A percentile compares a stretch with the other conserved stretches of the same genome.
Conservation (phyloP, 2,888 invertebrate genomes). For the Orthosia incerta region DNA sequence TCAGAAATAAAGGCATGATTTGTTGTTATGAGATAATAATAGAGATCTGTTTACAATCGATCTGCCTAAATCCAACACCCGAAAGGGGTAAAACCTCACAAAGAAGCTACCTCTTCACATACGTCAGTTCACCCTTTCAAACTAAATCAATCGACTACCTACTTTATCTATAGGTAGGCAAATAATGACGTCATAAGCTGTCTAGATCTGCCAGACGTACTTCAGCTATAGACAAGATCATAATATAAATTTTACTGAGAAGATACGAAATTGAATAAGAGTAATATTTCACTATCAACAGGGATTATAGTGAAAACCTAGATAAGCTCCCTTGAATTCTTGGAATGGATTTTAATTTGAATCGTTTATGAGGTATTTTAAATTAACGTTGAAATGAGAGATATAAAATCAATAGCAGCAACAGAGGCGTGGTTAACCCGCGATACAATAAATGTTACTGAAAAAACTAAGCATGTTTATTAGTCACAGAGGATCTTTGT, state of each 20-base stretch:
- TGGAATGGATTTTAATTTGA: neutral
- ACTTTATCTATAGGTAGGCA: conserved; percentile 20
- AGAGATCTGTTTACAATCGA: conserved; percentile 14
- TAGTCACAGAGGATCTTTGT: too few species aligned
- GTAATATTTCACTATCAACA: conserved; percentile 9
- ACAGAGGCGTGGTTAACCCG: neutral
- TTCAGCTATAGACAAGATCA: conserved; percentile 17
- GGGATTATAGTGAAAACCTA: conserved; percentile 11
- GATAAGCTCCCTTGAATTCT: neutral
- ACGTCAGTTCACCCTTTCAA: neutral
- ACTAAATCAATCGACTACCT: conserved; percentile 19
- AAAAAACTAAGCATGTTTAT: neutral
- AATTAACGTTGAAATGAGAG: neutral
- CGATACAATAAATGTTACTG: neutral
- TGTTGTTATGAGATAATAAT: neutral
- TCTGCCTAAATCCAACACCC: neutral
- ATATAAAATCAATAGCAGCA: neutral
- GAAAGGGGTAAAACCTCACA: neutral
- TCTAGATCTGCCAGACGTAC: conserved; percentile 15
- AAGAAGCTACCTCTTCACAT: neutral
- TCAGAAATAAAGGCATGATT: neutral
- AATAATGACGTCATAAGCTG: conserved; percentile 22
- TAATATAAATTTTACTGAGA: conserved; percentile 15
- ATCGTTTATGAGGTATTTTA: neutral
- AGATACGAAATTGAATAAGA: neutral